These are phyloP conservation scores for Periparus ater DNA, from an alignment of 2,797 vertebrate species.

Conservation along the genomic window DNA sequence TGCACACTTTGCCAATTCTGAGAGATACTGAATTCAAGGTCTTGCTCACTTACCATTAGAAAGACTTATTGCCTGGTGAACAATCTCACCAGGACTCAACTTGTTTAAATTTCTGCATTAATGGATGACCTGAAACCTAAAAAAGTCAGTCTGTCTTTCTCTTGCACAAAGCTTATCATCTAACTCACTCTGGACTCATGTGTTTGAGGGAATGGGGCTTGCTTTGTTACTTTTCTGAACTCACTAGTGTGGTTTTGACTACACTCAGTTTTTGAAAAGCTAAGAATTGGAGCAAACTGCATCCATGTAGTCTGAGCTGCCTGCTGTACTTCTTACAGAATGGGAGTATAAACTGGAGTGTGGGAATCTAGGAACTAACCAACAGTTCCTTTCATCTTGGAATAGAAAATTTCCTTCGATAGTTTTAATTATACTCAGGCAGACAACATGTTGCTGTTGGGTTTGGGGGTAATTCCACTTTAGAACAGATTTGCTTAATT, in stretches of 20 bases:
- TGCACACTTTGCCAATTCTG: neutral
- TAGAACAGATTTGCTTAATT: conserved; percentile 2
- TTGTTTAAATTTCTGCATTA: conserved; percentile 47
- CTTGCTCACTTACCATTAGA: neutral
- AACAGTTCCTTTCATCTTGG: neutral
- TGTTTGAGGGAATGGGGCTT: neutral
- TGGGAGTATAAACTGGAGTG: neutral
- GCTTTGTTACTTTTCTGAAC: neutral
- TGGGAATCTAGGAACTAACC: neutral
- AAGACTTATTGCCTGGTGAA: conserved; percentile 28
- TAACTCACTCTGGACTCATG: neutral
- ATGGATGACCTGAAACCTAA: conserved; percentile 46
- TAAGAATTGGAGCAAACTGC: neutral
- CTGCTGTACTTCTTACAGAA: neutral
- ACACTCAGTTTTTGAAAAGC: neutral
- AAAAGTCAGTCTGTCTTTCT: conserved; percentile 13
- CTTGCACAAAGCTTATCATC: neutral
- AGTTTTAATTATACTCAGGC: neutral
- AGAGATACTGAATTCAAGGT: neutral
- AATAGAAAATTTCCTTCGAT: conserved; percentile 4
- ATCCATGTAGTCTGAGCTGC: neutral
- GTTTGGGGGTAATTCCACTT: neutral
- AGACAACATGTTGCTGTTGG: neutral
- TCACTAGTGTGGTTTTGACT: neutral
- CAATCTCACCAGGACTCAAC: neutral